Evolutionary conservation across 2,888 invertebrate genomes (phyloP).

Genomic region (Napeogenes sylphis): DNA sequence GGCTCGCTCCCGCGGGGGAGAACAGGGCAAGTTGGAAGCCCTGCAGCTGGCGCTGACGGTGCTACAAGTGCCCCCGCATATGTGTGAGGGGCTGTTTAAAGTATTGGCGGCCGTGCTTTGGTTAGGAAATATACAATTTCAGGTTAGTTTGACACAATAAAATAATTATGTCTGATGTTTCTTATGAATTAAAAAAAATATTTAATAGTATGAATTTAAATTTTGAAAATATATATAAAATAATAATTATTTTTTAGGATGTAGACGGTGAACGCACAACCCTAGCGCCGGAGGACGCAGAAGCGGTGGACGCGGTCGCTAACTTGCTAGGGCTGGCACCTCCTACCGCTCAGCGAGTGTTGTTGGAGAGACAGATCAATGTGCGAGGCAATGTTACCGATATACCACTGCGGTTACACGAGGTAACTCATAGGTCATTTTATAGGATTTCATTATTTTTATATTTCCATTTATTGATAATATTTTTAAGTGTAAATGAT

Average conservation of each 20-base stretch:
- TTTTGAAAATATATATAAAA: neutral
- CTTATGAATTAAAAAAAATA: neutral
- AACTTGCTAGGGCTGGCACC: slow-evolving; percentile 86
- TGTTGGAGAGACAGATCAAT: slow-evolving; percentile 89
- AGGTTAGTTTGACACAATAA: slow-evolving; percentile 55
- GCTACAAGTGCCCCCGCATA: slow-evolving; percentile 88
- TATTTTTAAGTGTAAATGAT: too few relatives aligned
- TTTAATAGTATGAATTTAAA: neutral
- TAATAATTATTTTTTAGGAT: slow-evolving; percentile 73
- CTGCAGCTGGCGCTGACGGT: slow-evolving; percentile 92
- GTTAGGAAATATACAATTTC: slow-evolving; percentile 92
- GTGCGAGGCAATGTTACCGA: slow-evolving; percentile 95
- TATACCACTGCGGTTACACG: slow-evolving; percentile 91
- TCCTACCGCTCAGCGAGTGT: slow-evolving; percentile 86
- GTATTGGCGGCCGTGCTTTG: slow-evolving; percentile 92
- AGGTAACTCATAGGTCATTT: slow-evolving; percentile 69
- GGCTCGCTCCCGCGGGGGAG: slow-evolving; percentile 50
- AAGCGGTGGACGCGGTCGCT: slow-evolving; percentile 84
- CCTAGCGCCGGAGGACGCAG: slow-evolving; percentile 81
- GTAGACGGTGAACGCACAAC: slow-evolving; percentile 92
- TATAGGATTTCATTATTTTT: neutral
- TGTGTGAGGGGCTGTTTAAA: slow-evolving; percentile 93
- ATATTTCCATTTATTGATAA: too few relatives aligned
- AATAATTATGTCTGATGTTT: neutral
- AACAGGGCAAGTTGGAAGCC: slow-evolving; percentile 84